Base-by-base conservation (phyloP, 2,797 vertebrate genomes). In the Myotis findleyi region DNA sequence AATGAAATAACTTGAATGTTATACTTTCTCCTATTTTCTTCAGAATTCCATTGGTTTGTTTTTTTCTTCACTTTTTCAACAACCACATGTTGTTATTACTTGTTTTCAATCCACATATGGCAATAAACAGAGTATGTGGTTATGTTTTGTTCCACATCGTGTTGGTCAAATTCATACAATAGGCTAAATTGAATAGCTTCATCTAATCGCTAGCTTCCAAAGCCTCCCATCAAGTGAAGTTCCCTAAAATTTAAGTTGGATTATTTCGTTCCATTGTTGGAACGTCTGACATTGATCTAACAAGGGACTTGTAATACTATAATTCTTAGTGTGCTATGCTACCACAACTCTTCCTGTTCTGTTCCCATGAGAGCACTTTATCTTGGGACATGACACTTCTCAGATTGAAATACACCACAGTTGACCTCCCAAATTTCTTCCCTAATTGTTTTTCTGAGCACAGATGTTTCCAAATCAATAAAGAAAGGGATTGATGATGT, bases 381-480 rank as follows among this genome's bases (percentile, higher is more conserved):
- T 80, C 13, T 68, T 38, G 36, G 21, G 47, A 86, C 55, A 57
- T 4, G 68, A 69, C 62, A 44, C 38, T 36, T 85, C 36, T 75
- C 73, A 66, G 47, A 77, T 76, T 92, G 83, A 86, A 87, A 92
- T 47, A 36, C 1, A 57, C 7, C n/a, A 38, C 12, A 59, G 33
- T 55, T 41, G 9, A 36, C 49, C 13, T 66, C 30, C 51, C 13
- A 41, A 2, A 62, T 83, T 55, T 83, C 30, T 38, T 49, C 20
- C 41, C 18, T 66, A 83, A 20, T 86, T 94, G 33, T 66, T 92
- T 97, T 83, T 76, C 59, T 92, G 59, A 69, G 30, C 21, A 55
- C 2, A 33, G 49, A 53, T 41, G 36, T 76, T 88, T 86, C 33
- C 53, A 92, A 75, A 55, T 86, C 83, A 83, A n/a, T 76, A 36